Percentiles rank a stretch among this genome's conserved stretches.
phyloP scores from a whole-genome alignment of 2,888 invertebrate species.

The Chromoteleia sp. region DNA sequence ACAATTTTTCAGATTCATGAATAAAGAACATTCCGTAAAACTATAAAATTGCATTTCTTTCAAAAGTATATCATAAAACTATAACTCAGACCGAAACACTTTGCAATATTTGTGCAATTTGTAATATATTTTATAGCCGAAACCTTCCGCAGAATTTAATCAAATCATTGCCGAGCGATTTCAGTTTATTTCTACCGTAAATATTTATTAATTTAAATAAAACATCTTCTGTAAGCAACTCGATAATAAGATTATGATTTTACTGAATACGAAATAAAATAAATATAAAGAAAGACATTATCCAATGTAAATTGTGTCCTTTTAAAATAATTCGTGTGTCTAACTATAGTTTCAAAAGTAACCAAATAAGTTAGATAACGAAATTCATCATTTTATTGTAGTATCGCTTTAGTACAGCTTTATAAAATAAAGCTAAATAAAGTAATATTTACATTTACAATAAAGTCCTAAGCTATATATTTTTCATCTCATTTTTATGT shows the following conservation, averaged over 20 bases:
- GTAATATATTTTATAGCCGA: slow-evolving; percentile 2
- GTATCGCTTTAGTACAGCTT: no score
- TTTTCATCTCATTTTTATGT: no score
- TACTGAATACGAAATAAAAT: neutral
- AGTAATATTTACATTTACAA: no score
- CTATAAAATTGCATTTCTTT: neutral
- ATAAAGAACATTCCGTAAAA: slow-evolving; percentile 1
- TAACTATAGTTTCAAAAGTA: no score
- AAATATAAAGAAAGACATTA: no score
- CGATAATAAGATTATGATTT: neutral
- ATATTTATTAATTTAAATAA: slow-evolving; percentile 1
- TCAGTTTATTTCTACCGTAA: slow-evolving; percentile 2
- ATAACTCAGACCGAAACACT: slow-evolving; percentile 1
- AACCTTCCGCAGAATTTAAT: slow-evolving; percentile 1
- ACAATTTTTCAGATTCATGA: neutral
- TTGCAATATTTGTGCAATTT: slow-evolving; percentile 1
- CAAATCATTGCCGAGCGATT: slow-evolving; percentile 1
- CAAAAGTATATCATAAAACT: neutral
- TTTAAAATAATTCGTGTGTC: no score
- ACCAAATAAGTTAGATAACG: no score
- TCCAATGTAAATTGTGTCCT: no score
- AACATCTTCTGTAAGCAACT: neutral
- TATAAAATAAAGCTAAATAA: no score
- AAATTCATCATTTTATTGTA: no score
- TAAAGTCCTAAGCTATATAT: no score